phyloP scores from a whole-genome alignment of 2,797 vertebrate genomes.

The Sebastes wilsoni region DNA sequence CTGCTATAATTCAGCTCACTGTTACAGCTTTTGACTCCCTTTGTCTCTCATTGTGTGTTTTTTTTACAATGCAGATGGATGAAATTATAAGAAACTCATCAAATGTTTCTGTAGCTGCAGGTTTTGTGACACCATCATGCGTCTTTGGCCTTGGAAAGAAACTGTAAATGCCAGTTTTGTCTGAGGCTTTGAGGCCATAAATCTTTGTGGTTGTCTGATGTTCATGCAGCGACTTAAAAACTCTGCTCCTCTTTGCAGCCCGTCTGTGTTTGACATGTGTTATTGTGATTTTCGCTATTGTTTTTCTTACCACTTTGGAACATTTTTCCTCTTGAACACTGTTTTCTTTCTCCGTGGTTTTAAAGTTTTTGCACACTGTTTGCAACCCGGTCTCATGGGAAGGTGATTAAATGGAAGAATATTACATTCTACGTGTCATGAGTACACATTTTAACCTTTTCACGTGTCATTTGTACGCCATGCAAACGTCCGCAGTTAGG shows the following conservation, averaged over 20 bases:
- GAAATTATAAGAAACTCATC: not conserved
- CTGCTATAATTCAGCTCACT: slow-evolving; percentile 41
- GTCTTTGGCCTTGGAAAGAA: not conserved
- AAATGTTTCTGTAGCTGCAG: not conserved
- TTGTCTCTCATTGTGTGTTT: slow-evolving; percentile 1
- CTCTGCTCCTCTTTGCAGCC: not conserved
- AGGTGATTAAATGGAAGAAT: too few species aligned
- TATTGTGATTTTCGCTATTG: not conserved
- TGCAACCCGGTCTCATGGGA: not conserved
- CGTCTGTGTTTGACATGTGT: not conserved
- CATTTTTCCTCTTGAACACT: not conserved
- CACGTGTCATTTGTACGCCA: too few species aligned
- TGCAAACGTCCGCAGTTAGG: too few species aligned
- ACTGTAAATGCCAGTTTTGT: not conserved
- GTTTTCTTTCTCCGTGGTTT: not conserved
- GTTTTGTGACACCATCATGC: not conserved
- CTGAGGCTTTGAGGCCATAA: not conserved
- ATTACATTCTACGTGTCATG: too few species aligned
- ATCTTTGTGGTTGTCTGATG: not conserved
- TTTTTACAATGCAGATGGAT: not conserved
- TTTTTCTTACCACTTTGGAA: not conserved
- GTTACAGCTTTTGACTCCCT: not conserved
- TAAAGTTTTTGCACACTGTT: not conserved
- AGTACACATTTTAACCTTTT: too few species aligned
- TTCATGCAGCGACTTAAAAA: not conserved